Conservation (phyloP, 1,140 invertebrate species). For the Ridgeia piscesae region DNA sequence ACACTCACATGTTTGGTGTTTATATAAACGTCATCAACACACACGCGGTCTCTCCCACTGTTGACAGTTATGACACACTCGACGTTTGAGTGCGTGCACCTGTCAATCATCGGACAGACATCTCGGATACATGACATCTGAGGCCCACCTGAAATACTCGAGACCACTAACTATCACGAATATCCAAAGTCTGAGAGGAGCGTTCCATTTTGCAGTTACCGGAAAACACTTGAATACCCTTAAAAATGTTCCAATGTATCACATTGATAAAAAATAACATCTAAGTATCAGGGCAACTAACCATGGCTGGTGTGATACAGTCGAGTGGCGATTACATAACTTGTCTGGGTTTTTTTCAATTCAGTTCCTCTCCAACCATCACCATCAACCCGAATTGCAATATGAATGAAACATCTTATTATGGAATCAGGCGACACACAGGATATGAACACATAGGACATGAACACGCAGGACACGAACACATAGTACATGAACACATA, state of each 20-base stretch:
- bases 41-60: background rate
- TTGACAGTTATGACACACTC: constrained; percentile 1
- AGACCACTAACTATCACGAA: background rate
- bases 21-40: background rate
- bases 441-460: too few species aligned
- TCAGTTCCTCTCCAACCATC: background rate
- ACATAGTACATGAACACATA: too few species aligned
- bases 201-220: background rate
- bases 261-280: background rate
- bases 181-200: background rate
- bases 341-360: background rate
- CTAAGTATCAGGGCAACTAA: background rate
- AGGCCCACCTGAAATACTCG: background rate
- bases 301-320: background rate
- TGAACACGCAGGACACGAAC: too few species aligned
- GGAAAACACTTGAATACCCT: background rate
- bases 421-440: background rate
- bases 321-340: background rate
- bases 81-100: background rate
- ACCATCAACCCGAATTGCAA: background rate
- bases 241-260: background rate
- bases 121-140: background rate
- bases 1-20: background rate
- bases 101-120: background rate
- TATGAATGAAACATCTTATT: background rate